Percentiles rank a stretch among this genome's conserved stretches.
These are phyloP conservation scores for Sylvilagus floridanus DNA, from an alignment of 2,797 vertebrate genomes.

Conservation along the genomic window DNA sequence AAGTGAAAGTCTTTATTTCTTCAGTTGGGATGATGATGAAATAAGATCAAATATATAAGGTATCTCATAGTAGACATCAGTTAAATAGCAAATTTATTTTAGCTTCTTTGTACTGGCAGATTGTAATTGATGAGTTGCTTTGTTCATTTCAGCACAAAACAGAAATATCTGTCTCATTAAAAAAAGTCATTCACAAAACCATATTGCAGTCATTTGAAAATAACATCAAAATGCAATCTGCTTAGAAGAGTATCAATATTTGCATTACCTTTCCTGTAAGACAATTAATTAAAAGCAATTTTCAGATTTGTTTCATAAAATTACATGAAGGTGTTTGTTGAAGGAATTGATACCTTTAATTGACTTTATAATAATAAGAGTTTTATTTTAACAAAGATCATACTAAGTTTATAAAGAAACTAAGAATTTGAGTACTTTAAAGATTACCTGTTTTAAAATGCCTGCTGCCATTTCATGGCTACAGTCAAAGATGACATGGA, in stretches of 20 bases:
- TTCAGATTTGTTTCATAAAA: conserved; percentile 56
- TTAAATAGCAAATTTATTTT: neutral
- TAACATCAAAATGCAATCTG: neutral
- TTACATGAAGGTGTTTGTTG: neutral
- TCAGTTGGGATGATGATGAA: neutral
- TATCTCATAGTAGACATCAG: neutral
- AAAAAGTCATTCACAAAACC: conserved; percentile 27
- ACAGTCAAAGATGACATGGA: conserved; percentile 98
- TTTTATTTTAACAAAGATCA: neutral
- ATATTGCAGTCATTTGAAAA: conserved; percentile 16
- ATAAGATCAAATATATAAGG: neutral
- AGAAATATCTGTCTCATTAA: conserved; percentile 13
- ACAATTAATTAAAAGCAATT: conserved; percentile 63
- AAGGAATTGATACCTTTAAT: neutral
- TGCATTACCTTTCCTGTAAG: conserved; percentile 10
- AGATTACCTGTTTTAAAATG: conserved; percentile 96
- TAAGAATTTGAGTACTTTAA: conserved; percentile 62
- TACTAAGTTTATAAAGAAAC: conserved; percentile 51
- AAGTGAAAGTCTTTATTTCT: neutral
- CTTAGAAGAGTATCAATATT: conserved; percentile 34
- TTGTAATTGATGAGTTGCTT: neutral
- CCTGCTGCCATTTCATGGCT: conserved; percentile 98
- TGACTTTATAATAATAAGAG: neutral
- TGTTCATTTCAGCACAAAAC: neutral
- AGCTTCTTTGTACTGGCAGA: neutral